These are phyloP conservation scores for Gambusia holbrooki DNA, from an alignment of 2,113 vertebrate species.

Conservation along the genomic window DNA sequence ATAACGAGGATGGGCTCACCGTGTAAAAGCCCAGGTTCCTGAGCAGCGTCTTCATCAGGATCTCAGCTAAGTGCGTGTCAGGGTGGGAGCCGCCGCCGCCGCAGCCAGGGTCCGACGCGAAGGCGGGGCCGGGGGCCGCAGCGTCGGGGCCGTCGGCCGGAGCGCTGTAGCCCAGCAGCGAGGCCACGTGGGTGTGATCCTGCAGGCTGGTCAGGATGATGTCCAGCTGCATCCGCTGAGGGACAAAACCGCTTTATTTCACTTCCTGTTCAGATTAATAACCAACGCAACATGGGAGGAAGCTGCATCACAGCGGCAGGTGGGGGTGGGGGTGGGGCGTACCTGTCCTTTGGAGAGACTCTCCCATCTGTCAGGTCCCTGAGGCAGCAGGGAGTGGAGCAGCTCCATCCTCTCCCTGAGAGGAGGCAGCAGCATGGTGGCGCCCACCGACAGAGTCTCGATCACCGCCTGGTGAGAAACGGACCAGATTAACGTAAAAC, in stretches of 20 bases:
- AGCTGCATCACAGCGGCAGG: no score
- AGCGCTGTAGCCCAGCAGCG: conserved; percentile 93
- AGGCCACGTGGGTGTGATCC: conserved; percentile 97
- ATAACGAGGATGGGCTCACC: conserved; percentile 76
- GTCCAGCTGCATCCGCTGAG: conserved; percentile 96
- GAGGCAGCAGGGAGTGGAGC: conserved; percentile 93
- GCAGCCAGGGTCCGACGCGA: conserved; percentile 68
- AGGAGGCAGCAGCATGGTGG: conserved; percentile 96
- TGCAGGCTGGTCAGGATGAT: conserved; percentile 98
- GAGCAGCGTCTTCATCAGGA: conserved; percentile 97
- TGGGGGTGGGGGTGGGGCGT: conserved; percentile 15
- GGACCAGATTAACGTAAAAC: no score
- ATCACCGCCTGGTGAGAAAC: conserved; percentile 87
- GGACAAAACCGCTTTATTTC: neutral
- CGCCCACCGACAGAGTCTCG: conserved; percentile 97
- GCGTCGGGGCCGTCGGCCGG: conserved; percentile 88
- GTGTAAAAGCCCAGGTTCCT: conserved; percentile 98
- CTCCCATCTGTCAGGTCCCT: conserved; percentile 98
- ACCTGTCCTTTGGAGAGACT: conserved; percentile 99
- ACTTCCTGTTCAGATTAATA: neutral
- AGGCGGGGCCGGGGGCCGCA: conserved; percentile 75
- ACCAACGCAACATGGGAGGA: no score
- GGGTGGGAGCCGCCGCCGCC: conserved; percentile 80
- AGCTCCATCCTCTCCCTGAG: conserved; percentile 97
- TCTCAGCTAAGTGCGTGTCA: conserved; percentile 96